Evolutionary conservation across 2,113 vertebrate species (phyloP), one percentile per base, ranked within the genome.

Genomic region (Thalassoma bifasciatum): DNA sequence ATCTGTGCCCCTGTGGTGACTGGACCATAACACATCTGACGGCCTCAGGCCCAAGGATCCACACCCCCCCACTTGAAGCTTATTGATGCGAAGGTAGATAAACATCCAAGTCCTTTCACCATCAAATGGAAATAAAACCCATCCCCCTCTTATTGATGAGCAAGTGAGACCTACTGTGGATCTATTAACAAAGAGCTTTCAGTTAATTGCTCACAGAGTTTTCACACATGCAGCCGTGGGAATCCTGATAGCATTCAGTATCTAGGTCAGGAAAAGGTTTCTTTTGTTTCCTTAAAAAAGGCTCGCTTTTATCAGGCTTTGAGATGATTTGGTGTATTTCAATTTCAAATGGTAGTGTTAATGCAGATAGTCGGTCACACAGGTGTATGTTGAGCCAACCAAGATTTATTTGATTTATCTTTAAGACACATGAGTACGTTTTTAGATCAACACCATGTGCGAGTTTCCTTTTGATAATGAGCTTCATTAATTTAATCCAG

Each of bases 141-240:
- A 60, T 63, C 83, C 91, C 92, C 91, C 86, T 40, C 83, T 89
- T 90, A 89, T 91, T 91, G 93, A 93, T 91, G 90, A 91, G 85
- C 86, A 77, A 91, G 77, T 85, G 85, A 89, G 87, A 92, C 88
- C 88, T 71, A 89, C 92, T 93, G 88, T 82, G 88, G 90, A 66
- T 92, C 89, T 86, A 89, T 90, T 88, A 90, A 93, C 89, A 93
- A 92, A 93, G 90, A 91, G 63, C 86, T 74, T 76, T 86, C 85
- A 89, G 89, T 93, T 91, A 90, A 90, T 88, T 83, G 89, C 86
- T 90, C 79, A 77, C 77, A 84, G 79, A 89, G 84, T 87, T 89
- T 90, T 89, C 88, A 86, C 89, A 89, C 82, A 86, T 87, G 49
- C 70, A 46, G 13, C 83, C 81, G 72, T 77, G 81, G 72, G 87